Percentiles rank a stretch among this genome's conserved stretches.
Evolutionary conservation across 2,888 invertebrate genomes (phyloP).

Genomic region (Spilarctia lutea): DNA sequence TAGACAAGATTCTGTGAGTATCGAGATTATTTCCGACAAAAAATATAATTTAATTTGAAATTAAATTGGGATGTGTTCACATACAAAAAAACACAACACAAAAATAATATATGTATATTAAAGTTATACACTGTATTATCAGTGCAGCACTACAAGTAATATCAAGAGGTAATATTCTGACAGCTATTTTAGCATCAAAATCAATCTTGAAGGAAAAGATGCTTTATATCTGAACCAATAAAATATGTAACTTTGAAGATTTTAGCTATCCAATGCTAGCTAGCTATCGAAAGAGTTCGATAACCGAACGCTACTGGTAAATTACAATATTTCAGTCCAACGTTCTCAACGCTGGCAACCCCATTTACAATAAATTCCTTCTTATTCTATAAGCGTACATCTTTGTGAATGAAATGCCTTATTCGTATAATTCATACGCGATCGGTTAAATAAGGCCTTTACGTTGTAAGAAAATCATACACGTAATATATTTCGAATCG

Average conservation of each 20-base stretch:
- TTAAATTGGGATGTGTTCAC: too few relatives aligned
- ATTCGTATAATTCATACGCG: slow-evolving; percentile 39
- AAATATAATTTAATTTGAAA: not conserved
- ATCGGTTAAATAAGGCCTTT: slow-evolving; percentile 48
- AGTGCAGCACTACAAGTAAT: too few relatives aligned
- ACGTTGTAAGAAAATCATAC: slow-evolving; percentile 48
- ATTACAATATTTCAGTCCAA: slow-evolving; percentile 14
- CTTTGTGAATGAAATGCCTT: slow-evolving; percentile 50
- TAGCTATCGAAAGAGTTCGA: not conserved
- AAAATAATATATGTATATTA: too few relatives aligned
- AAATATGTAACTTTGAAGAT: not conserved
- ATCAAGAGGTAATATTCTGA: too few relatives aligned
- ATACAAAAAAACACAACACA: too few relatives aligned
- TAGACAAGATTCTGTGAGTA: not conserved
- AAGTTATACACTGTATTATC: too few relatives aligned
- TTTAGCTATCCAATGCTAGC: not conserved
- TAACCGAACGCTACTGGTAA: not conserved
- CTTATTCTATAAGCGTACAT: slow-evolving; percentile 57
- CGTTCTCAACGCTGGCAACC: slow-evolving; percentile 33
- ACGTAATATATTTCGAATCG: slow-evolving; percentile 52
- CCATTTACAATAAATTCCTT: slow-evolving; percentile 47
- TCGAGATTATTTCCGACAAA: too few relatives aligned
- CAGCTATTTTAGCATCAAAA: too few relatives aligned
- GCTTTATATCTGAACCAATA: too few relatives aligned
- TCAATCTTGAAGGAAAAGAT: too few relatives aligned